phyloP scores from a whole-genome alignment of 2,113 vertebrate genomes.

The Nycticryphes semicollaris region DNA sequence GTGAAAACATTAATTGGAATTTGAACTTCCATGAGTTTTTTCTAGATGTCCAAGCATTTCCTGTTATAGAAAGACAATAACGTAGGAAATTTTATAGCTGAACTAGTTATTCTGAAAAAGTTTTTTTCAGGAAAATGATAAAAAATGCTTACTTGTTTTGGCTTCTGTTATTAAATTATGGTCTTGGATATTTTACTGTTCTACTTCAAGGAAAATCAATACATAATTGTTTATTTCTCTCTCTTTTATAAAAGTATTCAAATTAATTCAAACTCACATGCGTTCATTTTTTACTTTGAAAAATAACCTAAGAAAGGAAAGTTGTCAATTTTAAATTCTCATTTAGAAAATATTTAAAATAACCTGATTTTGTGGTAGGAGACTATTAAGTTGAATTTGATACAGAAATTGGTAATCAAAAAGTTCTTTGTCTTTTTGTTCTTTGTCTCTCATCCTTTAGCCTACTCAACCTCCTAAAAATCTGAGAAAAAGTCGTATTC shows the following conservation, averaged over 20 bases:
- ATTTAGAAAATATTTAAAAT: neutral
- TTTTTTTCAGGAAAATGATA: neutral
- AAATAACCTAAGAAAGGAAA: neutral
- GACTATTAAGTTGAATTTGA: neutral
- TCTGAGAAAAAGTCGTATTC: neutral
- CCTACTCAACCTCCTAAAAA: neutral
- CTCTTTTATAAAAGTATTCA: neutral
- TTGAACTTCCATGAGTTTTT: constrained; percentile 21
- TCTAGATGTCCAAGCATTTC: constrained; percentile 16
- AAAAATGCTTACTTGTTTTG: neutral
- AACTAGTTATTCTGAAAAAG: neutral
- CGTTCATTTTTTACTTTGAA: neutral
- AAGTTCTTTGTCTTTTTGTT: neutral
- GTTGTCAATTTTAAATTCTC: neutral
- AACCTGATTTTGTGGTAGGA: neutral
- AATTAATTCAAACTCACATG: neutral
- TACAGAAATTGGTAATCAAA: neutral
- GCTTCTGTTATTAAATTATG: neutral
- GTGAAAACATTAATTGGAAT: constrained; percentile 24
- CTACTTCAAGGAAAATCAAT: neutral
- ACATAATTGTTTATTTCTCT: neutral
- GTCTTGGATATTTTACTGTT: neutral
- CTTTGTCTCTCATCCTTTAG: neutral
- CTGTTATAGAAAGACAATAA: constrained; percentile 21
- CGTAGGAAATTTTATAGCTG: constrained; percentile 34